Evolutionary conservation across 2,797 vertebrate genomes (phyloP).

Genomic region (Spondyliosoma cantharus): DNA sequence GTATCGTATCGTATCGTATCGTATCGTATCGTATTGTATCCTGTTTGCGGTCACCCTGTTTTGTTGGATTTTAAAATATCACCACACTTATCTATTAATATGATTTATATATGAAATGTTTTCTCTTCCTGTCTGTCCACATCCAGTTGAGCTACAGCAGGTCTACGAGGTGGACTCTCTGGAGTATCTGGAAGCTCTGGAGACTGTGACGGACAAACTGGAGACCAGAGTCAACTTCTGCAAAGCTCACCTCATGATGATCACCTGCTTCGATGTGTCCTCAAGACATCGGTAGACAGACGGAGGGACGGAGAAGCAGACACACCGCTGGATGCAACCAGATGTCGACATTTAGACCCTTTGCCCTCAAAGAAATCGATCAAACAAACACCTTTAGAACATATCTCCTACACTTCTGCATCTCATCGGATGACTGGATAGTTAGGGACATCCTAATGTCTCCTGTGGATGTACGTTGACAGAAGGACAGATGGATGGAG

Average conservation of each 20-base stretch:
- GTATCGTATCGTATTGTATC: too few relatives aligned
- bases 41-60: background rate
- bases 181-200: slow-evolving; percentile 96
- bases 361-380: background rate
- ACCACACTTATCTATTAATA: background rate
- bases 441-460: slow-evolving; percentile 25
- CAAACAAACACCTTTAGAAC: slow-evolving; percentile 32
- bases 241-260: slow-evolving; percentile 99
- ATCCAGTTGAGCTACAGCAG: slow-evolving; percentile 93
- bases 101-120: too few relatives aligned
- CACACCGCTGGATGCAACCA: slow-evolving; percentile 14
- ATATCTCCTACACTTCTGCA: slow-evolving; percentile 23
- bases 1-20: too few relatives aligned
- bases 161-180: slow-evolving; percentile 93
- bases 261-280: slow-evolving; percentile 97
- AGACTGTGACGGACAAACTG: slow-evolving; percentile 93
- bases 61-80: background rate
- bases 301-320: slow-evolving; percentile 9
- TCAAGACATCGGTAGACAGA: slow-evolving; percentile 88
- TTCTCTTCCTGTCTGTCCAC: slow-evolving; percentile 29
- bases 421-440: slow-evolving; percentile 20
- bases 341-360: slow-evolving; percentile 29
- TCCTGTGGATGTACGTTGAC: slow-evolving; percentile 42
- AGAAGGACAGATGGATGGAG: slow-evolving; percentile 35
- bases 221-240: slow-evolving; percentile 98